Conservation (phyloP, 1,140 invertebrate species). For the Rhagoletis pomonella region DNA sequence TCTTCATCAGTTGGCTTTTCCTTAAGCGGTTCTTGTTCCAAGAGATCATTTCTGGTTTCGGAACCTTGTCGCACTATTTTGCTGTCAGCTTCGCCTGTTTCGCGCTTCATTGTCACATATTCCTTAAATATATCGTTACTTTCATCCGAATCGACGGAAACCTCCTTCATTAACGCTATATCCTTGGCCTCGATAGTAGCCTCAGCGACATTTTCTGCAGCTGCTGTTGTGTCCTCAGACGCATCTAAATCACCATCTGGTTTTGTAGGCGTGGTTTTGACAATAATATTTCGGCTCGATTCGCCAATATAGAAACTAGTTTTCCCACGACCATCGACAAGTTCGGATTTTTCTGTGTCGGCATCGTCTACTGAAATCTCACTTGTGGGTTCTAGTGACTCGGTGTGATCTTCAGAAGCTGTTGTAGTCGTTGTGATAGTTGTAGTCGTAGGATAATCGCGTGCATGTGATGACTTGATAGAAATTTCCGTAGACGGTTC, state of each 20-base stretch:
- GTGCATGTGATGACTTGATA: conserved; percentile 63
- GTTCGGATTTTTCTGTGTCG: conserved; percentile 68
- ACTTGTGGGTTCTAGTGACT: conserved; percentile 70
- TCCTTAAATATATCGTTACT: conserved; percentile 69
- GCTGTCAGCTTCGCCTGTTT: conserved; percentile 59
- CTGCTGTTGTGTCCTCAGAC: conserved; percentile 58
- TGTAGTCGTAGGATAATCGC: conserved; percentile 65
- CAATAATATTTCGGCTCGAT: conserved; percentile 71
- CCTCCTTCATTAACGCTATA: conserved; percentile 67
- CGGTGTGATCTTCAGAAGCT: conserved; percentile 68
- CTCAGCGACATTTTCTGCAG: background rate
- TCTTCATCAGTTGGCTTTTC: conserved; percentile 60
- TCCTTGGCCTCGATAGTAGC: conserved; percentile 67
- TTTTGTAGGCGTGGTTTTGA: conserved; percentile 65
- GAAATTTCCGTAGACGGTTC: conserved; percentile 70
- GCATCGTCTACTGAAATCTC: conserved; percentile 70
- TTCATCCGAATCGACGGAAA: conserved; percentile 71
- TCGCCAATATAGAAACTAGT: conserved; percentile 73
- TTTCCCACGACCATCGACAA: conserved; percentile 56
- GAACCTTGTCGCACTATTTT: conserved; percentile 69
- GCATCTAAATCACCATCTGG: conserved; percentile 26
- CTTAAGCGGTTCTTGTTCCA: conserved; percentile 64
- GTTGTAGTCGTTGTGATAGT: conserved; percentile 63
- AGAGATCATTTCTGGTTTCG: conserved; percentile 69
- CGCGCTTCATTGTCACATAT: conserved; percentile 67